phyloP scores from a whole-genome alignment of 2,888 invertebrate species.

The Achlya flavicornis region DNA sequence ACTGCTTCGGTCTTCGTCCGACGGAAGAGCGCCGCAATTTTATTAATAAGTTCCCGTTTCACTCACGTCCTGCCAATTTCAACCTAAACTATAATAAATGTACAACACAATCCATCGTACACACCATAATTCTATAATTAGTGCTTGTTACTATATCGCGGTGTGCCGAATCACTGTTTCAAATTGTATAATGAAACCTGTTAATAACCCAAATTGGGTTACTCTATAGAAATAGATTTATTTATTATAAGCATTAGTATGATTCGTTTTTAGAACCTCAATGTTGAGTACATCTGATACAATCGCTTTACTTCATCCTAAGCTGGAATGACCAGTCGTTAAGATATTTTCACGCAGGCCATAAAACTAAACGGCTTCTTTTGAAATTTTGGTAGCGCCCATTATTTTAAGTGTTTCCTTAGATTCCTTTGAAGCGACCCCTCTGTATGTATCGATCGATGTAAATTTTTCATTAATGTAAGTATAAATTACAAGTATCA shows the following conservation, averaged over 20 bases:
- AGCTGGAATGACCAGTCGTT: not conserved
- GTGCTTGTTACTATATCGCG: not conserved
- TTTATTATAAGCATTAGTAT: too few species aligned
- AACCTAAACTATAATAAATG: constrained; percentile 26
- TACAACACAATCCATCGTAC: constrained; percentile 7
- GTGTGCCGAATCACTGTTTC: not conserved
- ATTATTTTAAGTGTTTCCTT: not conserved
- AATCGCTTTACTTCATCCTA: not conserved
- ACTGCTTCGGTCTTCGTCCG: constrained; percentile 62
- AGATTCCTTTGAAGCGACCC: not conserved
- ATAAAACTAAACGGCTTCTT: not conserved
- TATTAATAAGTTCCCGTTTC: constrained; percentile 81
- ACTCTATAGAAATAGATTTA: too few species aligned
- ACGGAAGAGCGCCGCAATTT: constrained; percentile 77
- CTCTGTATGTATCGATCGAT: not conserved
- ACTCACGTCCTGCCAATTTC: constrained; percentile 73
- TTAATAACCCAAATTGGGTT: not conserved
- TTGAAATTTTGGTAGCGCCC: not conserved
- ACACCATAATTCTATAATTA: constrained; percentile 4
- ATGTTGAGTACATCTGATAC: not conserved
- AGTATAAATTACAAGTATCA: not conserved
- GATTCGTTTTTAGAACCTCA: too few species aligned
- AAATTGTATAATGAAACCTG: not conserved
- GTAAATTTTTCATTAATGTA: not conserved
- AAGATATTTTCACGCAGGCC: not conserved